Evolutionary conservation across 2,113 vertebrate species (phyloP).

Genomic region (Lucifuga dentata): DNA sequence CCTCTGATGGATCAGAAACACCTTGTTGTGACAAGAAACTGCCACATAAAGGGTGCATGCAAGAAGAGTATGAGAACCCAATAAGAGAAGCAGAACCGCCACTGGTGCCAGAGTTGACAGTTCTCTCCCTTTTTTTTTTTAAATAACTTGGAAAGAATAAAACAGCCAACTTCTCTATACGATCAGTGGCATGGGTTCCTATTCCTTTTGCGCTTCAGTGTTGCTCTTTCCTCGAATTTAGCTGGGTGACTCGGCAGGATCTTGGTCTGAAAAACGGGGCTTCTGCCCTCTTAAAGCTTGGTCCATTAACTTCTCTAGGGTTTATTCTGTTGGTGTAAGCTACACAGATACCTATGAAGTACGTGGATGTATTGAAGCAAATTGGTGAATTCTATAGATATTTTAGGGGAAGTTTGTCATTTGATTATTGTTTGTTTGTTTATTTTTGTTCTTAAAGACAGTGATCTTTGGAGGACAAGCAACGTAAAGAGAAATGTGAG

Average conservation of each 20-base stretch:
- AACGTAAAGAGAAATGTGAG: slow-evolving; percentile 75
- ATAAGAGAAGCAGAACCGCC: slow-evolving; percentile 62
- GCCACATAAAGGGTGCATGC: slow-evolving; percentile 79
- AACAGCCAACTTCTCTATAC: slow-evolving; percentile 64
- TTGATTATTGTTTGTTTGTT: slow-evolving; percentile 68
- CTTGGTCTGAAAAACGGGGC: slow-evolving; percentile 74
- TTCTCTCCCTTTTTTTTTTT: slow-evolving; percentile 46
- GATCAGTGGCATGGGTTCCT: slow-evolving; percentile 59
- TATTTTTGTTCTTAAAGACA: slow-evolving; percentile 79
- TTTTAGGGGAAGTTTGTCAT: slow-evolving; percentile 58
- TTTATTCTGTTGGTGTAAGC: slow-evolving; percentile 82
- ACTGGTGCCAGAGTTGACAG: slow-evolving; percentile 45
- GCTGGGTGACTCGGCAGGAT: slow-evolving; percentile 72
- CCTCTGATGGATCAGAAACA: slow-evolving; percentile 67
- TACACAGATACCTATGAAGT: slow-evolving; percentile 79
- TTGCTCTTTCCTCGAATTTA: slow-evolving; percentile 75
- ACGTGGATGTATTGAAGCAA: slow-evolving; percentile 77
- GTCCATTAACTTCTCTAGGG: slow-evolving; percentile 86
- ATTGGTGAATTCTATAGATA: slow-evolving; percentile 76
- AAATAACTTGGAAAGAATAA: slow-evolving; percentile 50
- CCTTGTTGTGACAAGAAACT: slow-evolving; percentile 67
- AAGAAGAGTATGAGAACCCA: slow-evolving; percentile 64
- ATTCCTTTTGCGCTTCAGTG: slow-evolving; percentile 61
- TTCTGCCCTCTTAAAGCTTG: slow-evolving; percentile 85
- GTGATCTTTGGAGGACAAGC: slow-evolving; percentile 86